Base-by-base conservation (phyloP, 2,888 invertebrate genomes). In the Cephus spinipes region DNA sequence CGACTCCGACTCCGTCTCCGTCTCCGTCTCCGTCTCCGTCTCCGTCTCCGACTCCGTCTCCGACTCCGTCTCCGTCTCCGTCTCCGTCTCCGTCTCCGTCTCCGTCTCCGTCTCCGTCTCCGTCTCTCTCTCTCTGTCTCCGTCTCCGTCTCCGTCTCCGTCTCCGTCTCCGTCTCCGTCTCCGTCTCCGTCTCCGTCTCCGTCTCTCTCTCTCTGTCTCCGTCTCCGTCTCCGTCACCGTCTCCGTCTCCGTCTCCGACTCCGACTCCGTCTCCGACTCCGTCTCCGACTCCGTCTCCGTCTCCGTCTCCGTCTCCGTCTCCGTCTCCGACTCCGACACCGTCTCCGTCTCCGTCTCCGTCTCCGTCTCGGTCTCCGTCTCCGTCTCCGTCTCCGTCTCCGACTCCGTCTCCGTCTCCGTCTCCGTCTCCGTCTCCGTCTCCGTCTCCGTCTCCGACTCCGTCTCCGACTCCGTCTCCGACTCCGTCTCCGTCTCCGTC, bases 261-360 rank as follows among this genome's bases (percentile, higher is more conserved):
- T n/a, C n/a, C n/a, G n/a, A n/a, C 68, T 68, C 68, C 23, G 68
- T 68, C 68, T 68, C 68, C 68, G 68, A 15, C 68, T 68, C 68
- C 68, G 68, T 68, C 68, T 68, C 68, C 68, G 68, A 15, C 68
- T 68, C 68, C 68, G 68, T 68, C 68, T 68, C 68, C 68, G 68
- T 68, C 68, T 68, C 68, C 68, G 68, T 68, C 68, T 68, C 68
- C 68, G 68, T 68, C 68, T 68, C 68, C 68, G 68, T 68, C 68
- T 68, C 68, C 68, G 68, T 68, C 68, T 68, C 68, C 23, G n/a
- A n/a, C n/a, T n/a, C n/a, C n/a, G n/a, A n/a, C n/a, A n/a, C n/a
- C n/a, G n/a, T n/a, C n/a, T n/a, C 68, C 68, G 68, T 68, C 68
- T 68, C 68, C 68, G 68, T 68, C 68, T 68, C 68, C 68, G 68